Percentiles rank a stretch among this genome's conserved stretches.
These are phyloP conservation scores for Ladona fulva DNA, from an alignment of 1,140 invertebrate genomes.

Conservation along the genomic window DNA sequence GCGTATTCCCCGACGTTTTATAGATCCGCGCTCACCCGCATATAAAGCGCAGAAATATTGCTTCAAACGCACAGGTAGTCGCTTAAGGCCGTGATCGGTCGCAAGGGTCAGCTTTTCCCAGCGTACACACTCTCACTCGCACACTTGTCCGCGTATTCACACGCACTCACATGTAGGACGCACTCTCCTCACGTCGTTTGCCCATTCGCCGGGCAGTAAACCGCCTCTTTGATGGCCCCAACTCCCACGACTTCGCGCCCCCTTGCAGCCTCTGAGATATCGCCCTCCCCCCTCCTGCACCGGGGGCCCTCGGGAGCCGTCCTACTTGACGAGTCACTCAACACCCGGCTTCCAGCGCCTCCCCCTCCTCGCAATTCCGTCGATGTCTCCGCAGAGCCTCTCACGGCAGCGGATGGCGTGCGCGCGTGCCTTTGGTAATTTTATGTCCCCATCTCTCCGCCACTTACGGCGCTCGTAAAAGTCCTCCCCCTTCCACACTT, in stretches of 20 bases:
- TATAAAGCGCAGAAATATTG: too few species aligned
- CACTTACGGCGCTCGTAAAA: neutral
- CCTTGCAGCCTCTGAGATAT: neutral
- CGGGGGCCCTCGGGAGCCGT: neutral
- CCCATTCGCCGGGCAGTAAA: neutral
- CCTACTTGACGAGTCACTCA: neutral
- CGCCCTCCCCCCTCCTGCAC: neutral
- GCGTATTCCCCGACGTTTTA: too few species aligned
- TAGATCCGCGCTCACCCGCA: too few species aligned
- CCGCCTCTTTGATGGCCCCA: neutral
- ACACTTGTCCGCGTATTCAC: too few species aligned
- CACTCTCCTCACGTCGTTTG: neutral
- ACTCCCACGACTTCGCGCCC: neutral
- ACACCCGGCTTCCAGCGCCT: neutral
- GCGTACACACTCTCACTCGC: too few species aligned
- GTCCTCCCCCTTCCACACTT: neutral
- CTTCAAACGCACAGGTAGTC: too few species aligned
- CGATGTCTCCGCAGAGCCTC: neutral
- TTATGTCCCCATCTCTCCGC: constrained; percentile 2
- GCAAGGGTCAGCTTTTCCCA: too few species aligned
- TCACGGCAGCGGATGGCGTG: neutral
- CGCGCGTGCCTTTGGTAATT: constrained; percentile 1
- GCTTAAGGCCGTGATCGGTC: too few species aligned
- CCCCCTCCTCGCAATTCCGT: neutral
- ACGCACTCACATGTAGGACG: too few species aligned